A percentile compares a stretch with the other conserved stretches of the same genome.
Evolutionary conservation across 1,140 invertebrate species (phyloP).

Genomic region (Drosophila kurseongensis): DNA sequence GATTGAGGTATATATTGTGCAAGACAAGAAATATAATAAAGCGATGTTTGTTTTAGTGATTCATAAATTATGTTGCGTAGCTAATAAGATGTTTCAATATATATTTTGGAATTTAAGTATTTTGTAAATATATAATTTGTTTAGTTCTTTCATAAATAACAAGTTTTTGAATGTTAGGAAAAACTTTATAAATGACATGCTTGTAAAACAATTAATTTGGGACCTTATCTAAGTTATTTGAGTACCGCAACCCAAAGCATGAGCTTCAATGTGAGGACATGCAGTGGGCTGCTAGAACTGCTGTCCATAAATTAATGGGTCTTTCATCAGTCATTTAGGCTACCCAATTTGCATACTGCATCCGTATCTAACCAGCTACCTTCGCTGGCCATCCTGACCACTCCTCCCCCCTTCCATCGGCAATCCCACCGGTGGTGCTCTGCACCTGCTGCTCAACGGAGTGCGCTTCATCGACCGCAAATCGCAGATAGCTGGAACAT

Average conservation of each 20-base stretch:
- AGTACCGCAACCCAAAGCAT: background rate
- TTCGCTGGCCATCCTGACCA: background rate
- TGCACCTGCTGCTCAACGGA: slow-evolving; percentile 54
- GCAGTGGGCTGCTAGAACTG: slow-evolving; percentile 10
- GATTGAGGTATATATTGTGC: slow-evolving; percentile 3
- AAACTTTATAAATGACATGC: background rate
- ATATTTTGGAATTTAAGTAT: background rate
- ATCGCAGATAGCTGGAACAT: slow-evolving; percentile 28
- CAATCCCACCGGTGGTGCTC: slow-evolving; percentile 4
- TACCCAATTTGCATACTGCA: slow-evolving; percentile 34
- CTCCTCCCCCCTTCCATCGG: background rate
- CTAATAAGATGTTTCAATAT: slow-evolving; percentile 3
- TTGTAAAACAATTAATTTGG: no score
- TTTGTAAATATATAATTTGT: background rate
- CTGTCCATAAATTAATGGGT: slow-evolving; percentile 16
- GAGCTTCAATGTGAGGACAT: background rate
- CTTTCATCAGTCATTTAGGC: slow-evolving; percentile 20
- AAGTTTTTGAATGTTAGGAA: background rate
- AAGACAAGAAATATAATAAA: background rate
- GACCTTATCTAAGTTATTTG: no score
- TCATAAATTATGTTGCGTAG: slow-evolving; percentile 9
- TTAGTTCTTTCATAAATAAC: background rate
- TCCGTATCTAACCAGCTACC: slow-evolving; percentile 19
- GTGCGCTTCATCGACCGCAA: slow-evolving; percentile 36
- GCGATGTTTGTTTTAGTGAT: background rate